These are phyloP conservation scores for Acanthurus leucopareius DNA, from an alignment of 2,797 vertebrate genomes.

Conservation along the genomic window DNA sequence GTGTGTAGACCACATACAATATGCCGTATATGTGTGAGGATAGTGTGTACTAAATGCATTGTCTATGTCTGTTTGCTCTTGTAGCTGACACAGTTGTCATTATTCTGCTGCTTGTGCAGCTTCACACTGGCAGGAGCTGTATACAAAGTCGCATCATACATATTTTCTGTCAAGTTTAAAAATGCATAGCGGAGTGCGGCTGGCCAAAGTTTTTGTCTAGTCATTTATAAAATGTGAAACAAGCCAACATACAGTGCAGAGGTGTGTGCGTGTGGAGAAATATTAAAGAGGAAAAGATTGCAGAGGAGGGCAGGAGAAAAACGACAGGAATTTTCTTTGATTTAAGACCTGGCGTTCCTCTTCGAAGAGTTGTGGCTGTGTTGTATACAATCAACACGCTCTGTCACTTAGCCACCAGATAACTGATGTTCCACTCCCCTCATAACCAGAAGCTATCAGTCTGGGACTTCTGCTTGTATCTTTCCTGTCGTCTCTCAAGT, in stretches of 20 bases:
- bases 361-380: slow-evolving; percentile 79
- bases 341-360: slow-evolving; percentile 77
- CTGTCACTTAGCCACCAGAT: slow-evolving; percentile 86
- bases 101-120: background rate
- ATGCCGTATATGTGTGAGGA: slow-evolving; percentile 2
- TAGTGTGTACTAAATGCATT: slow-evolving; percentile 1
- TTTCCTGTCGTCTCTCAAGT: slow-evolving; percentile 83
- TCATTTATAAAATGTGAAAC: slow-evolving; percentile 73
- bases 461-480: slow-evolving; percentile 82
- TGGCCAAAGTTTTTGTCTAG: slow-evolving; percentile 36
- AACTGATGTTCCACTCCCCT: slow-evolving; percentile 85
- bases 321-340: slow-evolving; percentile 81
- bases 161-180: slow-evolving; percentile 40
- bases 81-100: background rate
- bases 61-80: background rate
- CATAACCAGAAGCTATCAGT: slow-evolving; percentile 87
- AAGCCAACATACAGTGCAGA: slow-evolving; percentile 50
- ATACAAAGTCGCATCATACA: slow-evolving; percentile 1
- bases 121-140: background rate
- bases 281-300: slow-evolving; percentile 77
- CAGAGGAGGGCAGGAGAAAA: slow-evolving; percentile 69
- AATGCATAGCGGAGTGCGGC: slow-evolving; percentile 27
- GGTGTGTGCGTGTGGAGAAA: slow-evolving; percentile 48
- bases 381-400: slow-evolving; percentile 83
- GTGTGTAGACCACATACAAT: background rate